Conservation (phyloP, 2,888 invertebrate species). For the Lasiommata megera region DNA sequence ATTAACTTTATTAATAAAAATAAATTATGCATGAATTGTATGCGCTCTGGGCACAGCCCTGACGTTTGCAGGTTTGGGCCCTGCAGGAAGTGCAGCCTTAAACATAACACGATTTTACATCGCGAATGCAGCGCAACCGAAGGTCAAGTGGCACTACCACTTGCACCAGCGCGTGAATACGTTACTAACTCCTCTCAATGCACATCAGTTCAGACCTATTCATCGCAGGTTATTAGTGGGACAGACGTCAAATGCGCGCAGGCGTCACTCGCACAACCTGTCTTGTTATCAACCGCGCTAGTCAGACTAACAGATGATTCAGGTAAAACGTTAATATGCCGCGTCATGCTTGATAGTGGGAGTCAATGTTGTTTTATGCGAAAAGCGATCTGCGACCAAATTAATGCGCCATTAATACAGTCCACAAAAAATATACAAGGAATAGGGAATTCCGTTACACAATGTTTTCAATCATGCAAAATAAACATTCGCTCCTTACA, state of each 20-base stretch:
- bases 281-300: slow-evolving; percentile 33
- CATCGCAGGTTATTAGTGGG: neutral
- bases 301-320: slow-evolving; percentile 25
- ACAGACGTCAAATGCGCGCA: neutral
- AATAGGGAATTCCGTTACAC: slow-evolving; percentile 29
- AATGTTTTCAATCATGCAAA: slow-evolving; percentile 29
- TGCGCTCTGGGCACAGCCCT: slow-evolving; percentile 3
- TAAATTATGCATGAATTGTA: slow-evolving; percentile 17
- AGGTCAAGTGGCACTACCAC: too few species aligned
- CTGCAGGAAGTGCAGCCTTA: slow-evolving; percentile 24
- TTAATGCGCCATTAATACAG: slow-evolving; percentile 32
- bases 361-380: slow-evolving; percentile 35
- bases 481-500: slow-evolving; percentile 24
- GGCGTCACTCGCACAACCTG: slow-evolving; percentile 7
- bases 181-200: neutral
- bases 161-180: neutral
- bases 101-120: slow-evolving; percentile 26
- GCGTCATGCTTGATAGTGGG: slow-evolving; percentile 33
- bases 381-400: slow-evolving; percentile 27
- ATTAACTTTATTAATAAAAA: slow-evolving; percentile 15
- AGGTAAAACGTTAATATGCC: slow-evolving; percentile 22
- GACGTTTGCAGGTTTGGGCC: slow-evolving; percentile 20
- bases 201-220: neutral
- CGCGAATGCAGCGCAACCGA: neutral
- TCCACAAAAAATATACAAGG: slow-evolving; percentile 34